Percentiles rank a stretch among this genome's conserved stretches.
These are phyloP conservation scores for Empidonax traillii DNA, from an alignment of 2,113 vertebrate species.

Conservation along the genomic window DNA sequence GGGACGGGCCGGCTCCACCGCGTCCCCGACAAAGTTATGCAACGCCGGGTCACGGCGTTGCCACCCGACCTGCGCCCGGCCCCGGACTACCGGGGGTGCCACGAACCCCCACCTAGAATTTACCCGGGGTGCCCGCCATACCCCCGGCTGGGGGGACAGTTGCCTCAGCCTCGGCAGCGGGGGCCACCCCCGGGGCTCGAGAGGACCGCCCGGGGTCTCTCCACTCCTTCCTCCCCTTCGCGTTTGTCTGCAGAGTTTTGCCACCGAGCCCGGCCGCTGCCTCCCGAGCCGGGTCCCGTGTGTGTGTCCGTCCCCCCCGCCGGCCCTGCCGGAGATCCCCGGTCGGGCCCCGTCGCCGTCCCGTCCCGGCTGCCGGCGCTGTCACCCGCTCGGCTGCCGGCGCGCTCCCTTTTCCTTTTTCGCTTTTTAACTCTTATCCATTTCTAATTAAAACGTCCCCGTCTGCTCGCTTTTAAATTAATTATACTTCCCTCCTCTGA, in stretches of 20 bases:
- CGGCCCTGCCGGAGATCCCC: neutral
- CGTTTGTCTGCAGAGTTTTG: neutral
- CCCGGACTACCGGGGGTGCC: neutral
- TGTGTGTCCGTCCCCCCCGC: neutral
- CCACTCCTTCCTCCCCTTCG: neutral
- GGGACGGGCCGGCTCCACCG: neutral
- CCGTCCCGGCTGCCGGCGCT: neutral
- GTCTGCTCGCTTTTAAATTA: conserved; percentile 55
- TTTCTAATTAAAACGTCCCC: conserved; percentile 67
- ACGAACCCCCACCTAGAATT: neutral
- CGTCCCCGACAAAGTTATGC: conserved; percentile 8
- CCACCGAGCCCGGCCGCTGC: neutral
- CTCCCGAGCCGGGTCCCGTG: neutral
- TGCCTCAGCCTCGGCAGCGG: neutral
- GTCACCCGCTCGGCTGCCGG: neutral
- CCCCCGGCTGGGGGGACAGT: neutral
- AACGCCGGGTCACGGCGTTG: neutral
- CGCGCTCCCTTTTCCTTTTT: neutral
- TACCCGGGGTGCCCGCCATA: neutral
- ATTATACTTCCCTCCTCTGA: conserved; percentile 58
- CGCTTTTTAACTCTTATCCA: conserved; percentile 23
- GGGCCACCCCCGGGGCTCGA: neutral
- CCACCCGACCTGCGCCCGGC: neutral
- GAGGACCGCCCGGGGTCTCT: neutral
- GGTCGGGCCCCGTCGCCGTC: neutral